phyloP scores from a whole-genome alignment of 2,113 vertebrate genomes.

The Paracanthobrama guichenoti region DNA sequence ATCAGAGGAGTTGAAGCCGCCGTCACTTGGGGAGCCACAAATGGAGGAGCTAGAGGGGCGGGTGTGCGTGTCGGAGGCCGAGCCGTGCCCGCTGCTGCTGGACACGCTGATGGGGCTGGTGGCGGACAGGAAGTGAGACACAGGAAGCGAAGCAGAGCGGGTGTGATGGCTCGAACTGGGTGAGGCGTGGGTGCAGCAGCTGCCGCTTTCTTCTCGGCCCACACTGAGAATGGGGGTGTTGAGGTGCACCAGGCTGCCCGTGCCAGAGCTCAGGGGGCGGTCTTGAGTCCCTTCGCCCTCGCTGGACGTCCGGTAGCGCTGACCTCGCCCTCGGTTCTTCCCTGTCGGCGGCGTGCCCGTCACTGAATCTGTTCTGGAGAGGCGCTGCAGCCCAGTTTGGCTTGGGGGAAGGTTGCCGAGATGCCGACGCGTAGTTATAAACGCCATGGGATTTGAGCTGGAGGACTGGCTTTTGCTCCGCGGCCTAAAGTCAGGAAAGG shows the following conservation, averaged over 20 bases:
- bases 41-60: conserved; percentile 88
- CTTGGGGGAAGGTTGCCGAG: conserved; percentile 81
- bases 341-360: conserved; percentile 69
- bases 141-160: conserved; percentile 86
- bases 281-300: conserved; percentile 79
- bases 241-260: conserved; percentile 54
- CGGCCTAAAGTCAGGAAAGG: conserved; percentile 92
- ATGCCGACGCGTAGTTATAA: conserved; percentile 78
- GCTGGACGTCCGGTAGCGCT: conserved; percentile 83
- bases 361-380: conserved; percentile 80
- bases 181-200: conserved; percentile 41
- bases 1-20: conserved; percentile 90
- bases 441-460: conserved; percentile 76
- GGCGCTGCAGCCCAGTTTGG: conserved; percentile 81
- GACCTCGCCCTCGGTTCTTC: conserved; percentile 73
- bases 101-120: conserved; percentile 87
- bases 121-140: conserved; percentile 82
- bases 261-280: conserved; percentile 68
- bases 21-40: conserved; percentile 90
- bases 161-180: conserved; percentile 69
- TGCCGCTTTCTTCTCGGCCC: conserved; percentile 52
- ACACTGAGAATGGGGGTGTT: conserved; percentile 54
- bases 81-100: conserved; percentile 81
- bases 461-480: conserved; percentile 97
- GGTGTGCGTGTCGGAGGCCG: conserved; percentile 80